A percentile compares a stretch with the other conserved stretches of the same genome.
These are phyloP conservation scores for Euphonia xanthogaster DNA, from an alignment of 2,797 vertebrate species.

Conservation along the genomic window DNA sequence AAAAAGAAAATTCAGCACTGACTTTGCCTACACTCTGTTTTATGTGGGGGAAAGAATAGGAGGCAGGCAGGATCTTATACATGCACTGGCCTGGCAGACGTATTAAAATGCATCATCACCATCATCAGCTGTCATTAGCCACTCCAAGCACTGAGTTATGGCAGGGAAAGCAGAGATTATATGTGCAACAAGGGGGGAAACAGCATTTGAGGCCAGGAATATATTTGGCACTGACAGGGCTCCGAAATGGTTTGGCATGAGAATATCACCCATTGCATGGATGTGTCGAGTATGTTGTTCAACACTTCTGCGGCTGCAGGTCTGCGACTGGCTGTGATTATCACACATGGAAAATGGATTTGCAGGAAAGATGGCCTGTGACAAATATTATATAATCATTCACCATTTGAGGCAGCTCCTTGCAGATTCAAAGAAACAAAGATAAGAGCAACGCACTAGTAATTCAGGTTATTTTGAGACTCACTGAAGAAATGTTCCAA, in stretches of 20 bases:
- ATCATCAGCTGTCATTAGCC: not conserved
- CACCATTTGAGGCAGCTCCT: not conserved
- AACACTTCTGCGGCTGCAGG: not conserved
- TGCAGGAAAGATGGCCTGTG: not conserved
- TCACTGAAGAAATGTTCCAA: not conserved
- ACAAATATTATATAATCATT: not conserved
- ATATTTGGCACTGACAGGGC: not conserved
- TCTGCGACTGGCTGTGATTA: not conserved
- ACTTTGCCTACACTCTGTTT: not conserved
- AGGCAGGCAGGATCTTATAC: not conserved
- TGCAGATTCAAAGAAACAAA: not conserved
- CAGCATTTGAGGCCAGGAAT: slow-evolving; percentile 13
- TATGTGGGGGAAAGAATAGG: not conserved
- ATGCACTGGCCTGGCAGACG: rapidly evolving
- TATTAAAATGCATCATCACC: not conserved
- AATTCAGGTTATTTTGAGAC: not conserved
- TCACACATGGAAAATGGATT: not conserved
- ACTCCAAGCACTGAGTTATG: not conserved
- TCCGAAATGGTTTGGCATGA: not conserved
- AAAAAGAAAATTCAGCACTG: not conserved
- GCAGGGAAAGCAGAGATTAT: not conserved
- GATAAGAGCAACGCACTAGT: not conserved
- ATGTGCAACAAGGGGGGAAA: not conserved
- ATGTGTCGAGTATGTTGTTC: not conserved
- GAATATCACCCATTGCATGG: not conserved